Conservation (phyloP, 2,113 vertebrate species). For the Erythrocercus mccallii region DNA sequence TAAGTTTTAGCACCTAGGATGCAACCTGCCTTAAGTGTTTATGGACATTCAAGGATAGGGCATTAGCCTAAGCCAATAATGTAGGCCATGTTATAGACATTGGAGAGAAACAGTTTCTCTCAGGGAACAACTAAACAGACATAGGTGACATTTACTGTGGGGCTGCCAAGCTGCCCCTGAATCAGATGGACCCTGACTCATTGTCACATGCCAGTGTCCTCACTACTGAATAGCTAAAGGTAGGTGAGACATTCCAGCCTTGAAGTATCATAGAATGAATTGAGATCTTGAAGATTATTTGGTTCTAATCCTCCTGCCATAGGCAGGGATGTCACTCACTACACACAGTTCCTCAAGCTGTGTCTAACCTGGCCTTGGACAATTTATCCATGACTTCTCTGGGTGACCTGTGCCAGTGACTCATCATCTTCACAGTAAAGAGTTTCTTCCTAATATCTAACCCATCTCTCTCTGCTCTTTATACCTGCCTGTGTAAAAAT, state of each 20-base stretch:
- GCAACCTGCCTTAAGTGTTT: not conserved
- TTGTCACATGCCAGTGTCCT: fast-evolving
- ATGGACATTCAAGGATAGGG: not conserved
- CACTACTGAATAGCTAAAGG: not conserved
- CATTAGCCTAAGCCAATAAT: not conserved
- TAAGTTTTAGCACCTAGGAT: not conserved
- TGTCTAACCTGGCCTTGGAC: not conserved
- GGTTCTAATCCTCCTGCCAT: not conserved
- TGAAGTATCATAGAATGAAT: not conserved
- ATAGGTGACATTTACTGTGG: not conserved
- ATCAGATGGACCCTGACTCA: not conserved
- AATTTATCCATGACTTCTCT: not conserved
- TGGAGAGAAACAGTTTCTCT: not conserved
- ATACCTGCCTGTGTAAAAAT: not conserved
- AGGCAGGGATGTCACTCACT: not conserved
- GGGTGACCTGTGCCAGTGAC: not conserved
- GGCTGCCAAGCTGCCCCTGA: not conserved
- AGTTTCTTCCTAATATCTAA: not conserved
- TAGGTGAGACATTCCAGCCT: not conserved
- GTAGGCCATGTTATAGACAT: not conserved
- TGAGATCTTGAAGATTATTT: not conserved
- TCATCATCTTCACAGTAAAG: not conserved
- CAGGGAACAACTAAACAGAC: not conserved
- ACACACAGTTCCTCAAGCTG: not conserved
- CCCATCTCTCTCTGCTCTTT: not conserved